Percentiles rank a stretch among this genome's conserved stretches.
phyloP scores from a whole-genome alignment of 2,113 vertebrate species.

The Clarias batrachus region DNA sequence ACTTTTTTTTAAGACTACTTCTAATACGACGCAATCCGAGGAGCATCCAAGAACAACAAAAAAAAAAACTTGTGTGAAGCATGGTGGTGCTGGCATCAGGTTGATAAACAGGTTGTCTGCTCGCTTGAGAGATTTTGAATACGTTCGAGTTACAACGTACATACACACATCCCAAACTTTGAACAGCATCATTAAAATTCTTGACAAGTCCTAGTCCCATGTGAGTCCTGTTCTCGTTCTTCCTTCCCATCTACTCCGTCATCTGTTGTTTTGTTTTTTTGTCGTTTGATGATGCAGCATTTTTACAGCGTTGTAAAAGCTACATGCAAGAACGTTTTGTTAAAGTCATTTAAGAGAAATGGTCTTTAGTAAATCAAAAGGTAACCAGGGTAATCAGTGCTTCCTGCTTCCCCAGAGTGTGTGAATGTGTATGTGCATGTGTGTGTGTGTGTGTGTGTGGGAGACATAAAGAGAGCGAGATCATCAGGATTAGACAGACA shows the following conservation, averaged over 20 bases:
- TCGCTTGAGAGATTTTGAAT: neutral
- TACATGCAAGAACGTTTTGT: neutral
- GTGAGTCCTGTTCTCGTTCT: neutral
- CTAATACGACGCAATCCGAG: neutral
- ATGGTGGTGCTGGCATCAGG: neutral
- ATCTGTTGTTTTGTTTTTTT: neutral
- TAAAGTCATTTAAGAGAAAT: neutral
- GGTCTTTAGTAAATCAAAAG: neutral
- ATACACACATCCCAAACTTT: no score
- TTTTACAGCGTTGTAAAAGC: neutral
- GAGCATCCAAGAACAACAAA: neutral
- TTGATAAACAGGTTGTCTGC: neutral
- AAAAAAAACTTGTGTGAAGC: neutral
- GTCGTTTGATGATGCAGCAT: neutral
- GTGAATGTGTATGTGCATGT: slow-evolving; percentile 18
- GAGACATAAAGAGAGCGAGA: slow-evolving; percentile 1
- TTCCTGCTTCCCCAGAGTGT: neutral
- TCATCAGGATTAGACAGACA: slow-evolving; percentile 24
- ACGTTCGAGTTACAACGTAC: no score
- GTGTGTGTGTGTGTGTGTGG: slow-evolving; percentile 21
- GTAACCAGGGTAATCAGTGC: neutral
- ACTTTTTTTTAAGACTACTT: no score
- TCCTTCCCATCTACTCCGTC: neutral
- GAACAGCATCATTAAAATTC: neutral
- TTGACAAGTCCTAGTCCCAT: neutral